phyloP scores from a whole-genome alignment of 2,797 vertebrate genomes.

The Catharus ustulatus region DNA sequence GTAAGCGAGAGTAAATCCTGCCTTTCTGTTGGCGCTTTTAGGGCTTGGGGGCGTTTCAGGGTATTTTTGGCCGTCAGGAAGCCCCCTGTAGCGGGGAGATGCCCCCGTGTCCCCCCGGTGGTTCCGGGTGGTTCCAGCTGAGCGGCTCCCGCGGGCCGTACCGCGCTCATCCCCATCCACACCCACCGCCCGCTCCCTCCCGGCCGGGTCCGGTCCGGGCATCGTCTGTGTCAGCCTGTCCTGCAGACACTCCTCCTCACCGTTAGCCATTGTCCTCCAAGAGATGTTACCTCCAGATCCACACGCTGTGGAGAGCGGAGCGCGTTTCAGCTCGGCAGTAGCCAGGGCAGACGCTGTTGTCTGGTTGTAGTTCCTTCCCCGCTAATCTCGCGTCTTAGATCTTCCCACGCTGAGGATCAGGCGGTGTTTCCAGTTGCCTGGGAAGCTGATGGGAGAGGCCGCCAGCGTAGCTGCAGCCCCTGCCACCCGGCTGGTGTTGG shows the following conservation, averaged over 20 bases:
- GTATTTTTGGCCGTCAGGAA: background rate
- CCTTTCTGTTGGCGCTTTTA: background rate
- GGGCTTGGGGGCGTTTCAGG: background rate
- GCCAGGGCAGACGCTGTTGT: background rate
- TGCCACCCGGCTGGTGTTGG: fast-evolving
- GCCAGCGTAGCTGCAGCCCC: fast-evolving
- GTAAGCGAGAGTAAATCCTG: background rate
- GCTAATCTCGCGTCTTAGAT: background rate
- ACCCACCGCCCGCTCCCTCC: background rate
- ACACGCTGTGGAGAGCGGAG: background rate
- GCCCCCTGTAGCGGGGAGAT: background rate
- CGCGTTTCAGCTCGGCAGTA: background rate
- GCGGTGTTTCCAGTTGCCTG: background rate
- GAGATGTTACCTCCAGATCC: background rate
- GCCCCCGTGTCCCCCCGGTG: background rate
- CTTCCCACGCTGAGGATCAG: background rate
- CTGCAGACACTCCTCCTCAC: background rate
- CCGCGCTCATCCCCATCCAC: background rate
- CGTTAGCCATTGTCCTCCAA: background rate
- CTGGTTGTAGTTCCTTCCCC: background rate
- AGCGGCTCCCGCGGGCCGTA: background rate
- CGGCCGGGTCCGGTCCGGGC: background rate
- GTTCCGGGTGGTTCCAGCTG: background rate
- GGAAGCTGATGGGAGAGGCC: background rate
- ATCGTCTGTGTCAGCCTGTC: background rate